Evolutionary conservation across 2,888 invertebrate species (phyloP), one percentile per base, ranked within the genome.

Genomic region (Tachina grossa): DNA sequence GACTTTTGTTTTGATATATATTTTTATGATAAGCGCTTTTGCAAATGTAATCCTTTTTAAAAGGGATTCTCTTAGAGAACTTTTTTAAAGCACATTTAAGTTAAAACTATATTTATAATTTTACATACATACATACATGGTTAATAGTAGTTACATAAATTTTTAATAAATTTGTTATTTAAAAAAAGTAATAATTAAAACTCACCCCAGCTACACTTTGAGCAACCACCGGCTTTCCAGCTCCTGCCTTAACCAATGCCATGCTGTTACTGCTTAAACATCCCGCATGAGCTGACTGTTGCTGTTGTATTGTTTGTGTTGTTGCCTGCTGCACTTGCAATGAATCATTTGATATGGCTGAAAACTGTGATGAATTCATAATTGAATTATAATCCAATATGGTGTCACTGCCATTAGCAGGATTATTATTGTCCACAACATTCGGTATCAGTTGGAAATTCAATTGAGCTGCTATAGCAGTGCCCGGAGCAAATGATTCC

Each of bases 321-420:
- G 71, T 22, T 53, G 63, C 39, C 14, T 45, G 79, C 16, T 65
- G 74, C 19, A 82, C 63, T 71, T 89, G 89, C 71, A 90, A 88
- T 19, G 91, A 90, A 80, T 93, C 92, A 87, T 91, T 92, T 45
- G 92, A 93, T 72, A 91, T 90, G 85, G 91, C 90, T 59, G 93
- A 93, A 88, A 92, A 93, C 90, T 93, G 93, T 89, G 93, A 93
- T 89, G 92, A 89, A 84, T 92, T 93, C 93, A 93, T 93, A 87
- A 93, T 90, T 85, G 91, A 91, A 87, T 91, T 92, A 88, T 89
- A 89, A 84, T 92, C 92, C 85, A 89, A 88, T 55, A 88, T 88
- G 80, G 79, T 88, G 72, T 87, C 87, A 14, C 86, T 72, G 8
- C 87, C 88, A 39, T 41, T 74, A 13, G 51, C 22, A 9, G 68